Evolutionary conservation across 2,888 invertebrate genomes (phyloP).

Genomic region (Platycnemis pennipes): DNA sequence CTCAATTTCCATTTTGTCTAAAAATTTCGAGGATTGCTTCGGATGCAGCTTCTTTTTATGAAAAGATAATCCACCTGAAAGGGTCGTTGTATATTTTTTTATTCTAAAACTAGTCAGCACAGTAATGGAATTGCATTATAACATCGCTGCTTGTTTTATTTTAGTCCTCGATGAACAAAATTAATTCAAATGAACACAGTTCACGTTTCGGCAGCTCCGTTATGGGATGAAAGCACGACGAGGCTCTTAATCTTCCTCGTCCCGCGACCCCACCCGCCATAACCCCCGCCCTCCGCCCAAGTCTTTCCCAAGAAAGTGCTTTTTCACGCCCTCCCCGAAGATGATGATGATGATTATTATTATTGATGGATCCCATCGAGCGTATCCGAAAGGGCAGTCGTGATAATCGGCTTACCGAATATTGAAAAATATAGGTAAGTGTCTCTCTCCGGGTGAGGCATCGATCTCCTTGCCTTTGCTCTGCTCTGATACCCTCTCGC

Average conservation of each 20-base stretch:
- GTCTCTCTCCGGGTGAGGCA: neutral
- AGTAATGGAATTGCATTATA: too few species aligned
- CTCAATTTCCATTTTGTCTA: too few species aligned
- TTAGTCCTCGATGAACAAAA: too few species aligned
- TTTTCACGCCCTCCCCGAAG: neutral
- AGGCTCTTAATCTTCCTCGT: neutral
- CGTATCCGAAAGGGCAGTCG: conserved; percentile 11
- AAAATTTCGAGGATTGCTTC: too few species aligned
- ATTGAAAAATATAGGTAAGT: neutral
- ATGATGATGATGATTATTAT: neutral
- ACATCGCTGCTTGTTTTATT: too few species aligned
- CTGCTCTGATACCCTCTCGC: neutral
- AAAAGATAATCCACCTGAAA: too few species aligned
- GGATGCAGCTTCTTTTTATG: too few species aligned
- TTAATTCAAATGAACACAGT: neutral
- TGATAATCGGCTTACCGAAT: neutral
- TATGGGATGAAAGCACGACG: neutral
- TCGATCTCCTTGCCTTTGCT: neutral
- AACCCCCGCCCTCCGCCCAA: neutral
- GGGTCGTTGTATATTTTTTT: too few species aligned
- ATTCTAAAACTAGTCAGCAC: too few species aligned
- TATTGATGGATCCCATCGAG: neutral
- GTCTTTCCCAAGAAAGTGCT: neutral
- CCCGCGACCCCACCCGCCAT: neutral
- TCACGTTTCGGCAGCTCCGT: neutral